Evolutionary conservation across 2,888 invertebrate species (phyloP).

Genomic region (Eremobia ochroleuca): DNA sequence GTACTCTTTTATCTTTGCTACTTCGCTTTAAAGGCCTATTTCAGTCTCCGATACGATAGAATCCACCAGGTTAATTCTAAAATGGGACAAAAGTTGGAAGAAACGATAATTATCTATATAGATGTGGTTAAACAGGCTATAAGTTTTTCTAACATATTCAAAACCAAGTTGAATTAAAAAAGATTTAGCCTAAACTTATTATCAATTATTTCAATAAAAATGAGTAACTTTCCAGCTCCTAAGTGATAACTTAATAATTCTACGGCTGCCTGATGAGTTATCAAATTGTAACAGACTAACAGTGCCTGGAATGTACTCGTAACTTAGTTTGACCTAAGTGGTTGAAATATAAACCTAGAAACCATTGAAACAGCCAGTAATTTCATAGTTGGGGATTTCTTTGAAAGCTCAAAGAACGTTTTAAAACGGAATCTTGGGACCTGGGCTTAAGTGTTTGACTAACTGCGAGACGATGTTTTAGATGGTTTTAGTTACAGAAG

Average conservation of each 20-base stretch:
- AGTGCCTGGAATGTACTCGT: constrained; percentile 57
- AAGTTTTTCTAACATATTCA: neutral
- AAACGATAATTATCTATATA: neutral
- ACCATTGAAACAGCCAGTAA: constrained; percentile 64
- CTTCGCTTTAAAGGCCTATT: neutral
- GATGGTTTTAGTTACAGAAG: constrained; percentile 41
- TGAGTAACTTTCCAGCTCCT: neutral
- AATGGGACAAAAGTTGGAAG: no score
- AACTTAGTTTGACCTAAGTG: constrained; percentile 63
- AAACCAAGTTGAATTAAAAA: neutral
- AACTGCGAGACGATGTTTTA: constrained; percentile 37
- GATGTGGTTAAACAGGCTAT: no score
- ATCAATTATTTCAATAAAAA: constrained; percentile 6
- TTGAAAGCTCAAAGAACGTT: constrained; percentile 55
- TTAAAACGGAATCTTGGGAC: constrained; percentile 35
- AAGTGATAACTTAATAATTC: constrained; percentile 50
- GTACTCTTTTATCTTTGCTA: constrained; percentile 10
- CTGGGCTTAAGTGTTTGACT: constrained; percentile 50
- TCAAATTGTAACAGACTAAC: constrained; percentile 59
- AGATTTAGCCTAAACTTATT: neutral
- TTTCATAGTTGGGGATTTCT: constrained; percentile 59
- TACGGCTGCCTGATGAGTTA: constrained; percentile 42
- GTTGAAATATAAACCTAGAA: constrained; percentile 69
- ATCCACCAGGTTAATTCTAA: neutral
- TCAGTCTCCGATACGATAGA: neutral